phyloP scores from a whole-genome alignment of 2,797 vertebrate genomes.

The Sparidentex hasta region DNA sequence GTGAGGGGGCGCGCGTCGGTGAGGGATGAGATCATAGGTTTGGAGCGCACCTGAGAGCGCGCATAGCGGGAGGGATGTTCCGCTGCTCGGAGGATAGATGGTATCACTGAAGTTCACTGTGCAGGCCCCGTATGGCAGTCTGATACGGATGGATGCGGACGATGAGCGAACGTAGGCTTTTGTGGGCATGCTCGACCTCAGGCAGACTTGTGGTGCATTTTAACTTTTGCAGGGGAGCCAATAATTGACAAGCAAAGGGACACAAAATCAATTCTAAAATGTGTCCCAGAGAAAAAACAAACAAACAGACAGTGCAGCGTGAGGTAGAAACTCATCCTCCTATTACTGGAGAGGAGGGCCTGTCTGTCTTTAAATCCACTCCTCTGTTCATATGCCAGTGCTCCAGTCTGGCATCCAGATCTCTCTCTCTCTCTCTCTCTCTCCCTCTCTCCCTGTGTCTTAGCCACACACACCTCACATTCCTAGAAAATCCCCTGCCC shows the following conservation, averaged over 20 bases:
- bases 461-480: constrained; percentile 41
- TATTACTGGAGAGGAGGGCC: constrained; percentile 1
- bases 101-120: constrained; percentile 58
- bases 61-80: constrained; percentile 56
- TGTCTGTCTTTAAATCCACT: constrained; percentile 22
- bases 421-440: background rate
- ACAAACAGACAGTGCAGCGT: background rate
- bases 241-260: background rate
- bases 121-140: constrained; percentile 38
- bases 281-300: background rate
- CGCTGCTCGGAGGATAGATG: constrained; percentile 16
- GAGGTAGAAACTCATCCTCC: constrained; percentile 17
- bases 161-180: background rate
- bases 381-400: constrained; percentile 38
- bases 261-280: constrained; percentile 1
- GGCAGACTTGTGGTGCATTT: background rate
- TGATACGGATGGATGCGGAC: background rate
- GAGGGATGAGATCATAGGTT: constrained; percentile 82
- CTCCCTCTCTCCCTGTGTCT: background rate
- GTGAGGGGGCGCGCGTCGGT: constrained; percentile 84
- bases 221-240: constrained; percentile 20
- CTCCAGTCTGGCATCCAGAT: constrained; percentile 64
- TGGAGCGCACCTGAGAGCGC: constrained; percentile 77
- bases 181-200: background rate
- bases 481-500: constrained; percentile 37